These are phyloP conservation scores for Drosophila rubida DNA, from an alignment of 2,888 invertebrate species.

Conservation along the genomic window DNA sequence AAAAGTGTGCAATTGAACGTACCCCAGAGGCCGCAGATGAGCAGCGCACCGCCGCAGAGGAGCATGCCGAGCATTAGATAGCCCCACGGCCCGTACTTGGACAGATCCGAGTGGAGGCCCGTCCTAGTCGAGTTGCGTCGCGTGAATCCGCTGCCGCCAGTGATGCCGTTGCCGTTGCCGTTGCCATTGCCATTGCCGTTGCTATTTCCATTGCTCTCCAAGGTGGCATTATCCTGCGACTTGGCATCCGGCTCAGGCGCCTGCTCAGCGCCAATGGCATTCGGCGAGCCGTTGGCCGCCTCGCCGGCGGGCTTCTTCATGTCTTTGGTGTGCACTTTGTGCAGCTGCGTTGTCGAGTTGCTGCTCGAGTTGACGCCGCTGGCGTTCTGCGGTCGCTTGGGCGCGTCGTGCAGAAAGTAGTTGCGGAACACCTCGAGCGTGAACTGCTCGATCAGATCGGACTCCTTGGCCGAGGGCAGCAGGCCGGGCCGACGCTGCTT, in stretches of 20 bases:
- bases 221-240: slow-evolving; percentile 58
- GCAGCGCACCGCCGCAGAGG: slow-evolving; percentile 89
- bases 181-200: slow-evolving; percentile 7
- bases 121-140: slow-evolving; percentile 82
- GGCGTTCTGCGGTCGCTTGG: slow-evolving; percentile 58
- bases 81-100: slow-evolving; percentile 91
- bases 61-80: slow-evolving; percentile 90
- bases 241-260: slow-evolving; percentile 29
- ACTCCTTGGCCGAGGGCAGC: slow-evolving; percentile 76
- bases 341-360: slow-evolving; percentile 71
- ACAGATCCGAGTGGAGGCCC: slow-evolving; percentile 87
- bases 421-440: slow-evolving; percentile 84
- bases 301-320: slow-evolving; percentile 60
- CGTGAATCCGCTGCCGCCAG: slow-evolving; percentile 69
- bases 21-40: slow-evolving; percentile 90
- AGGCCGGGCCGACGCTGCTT: slow-evolving; percentile 78
- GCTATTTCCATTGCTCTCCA: slow-evolving; percentile 29
- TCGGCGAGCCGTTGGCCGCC: slow-evolving; percentile 51
- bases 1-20: slow-evolving; percentile 70
- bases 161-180: slow-evolving; percentile 10
- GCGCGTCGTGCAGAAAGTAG: slow-evolving; percentile 82
- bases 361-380: slow-evolving; percentile 19
- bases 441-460: slow-evolving; percentile 83
- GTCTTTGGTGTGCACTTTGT: slow-evolving; percentile 71
- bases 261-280: slow-evolving; percentile 51